Evolutionary conservation across 2,888 invertebrate genomes (phyloP).

Genomic region (Epinotia demarniana): DNA sequence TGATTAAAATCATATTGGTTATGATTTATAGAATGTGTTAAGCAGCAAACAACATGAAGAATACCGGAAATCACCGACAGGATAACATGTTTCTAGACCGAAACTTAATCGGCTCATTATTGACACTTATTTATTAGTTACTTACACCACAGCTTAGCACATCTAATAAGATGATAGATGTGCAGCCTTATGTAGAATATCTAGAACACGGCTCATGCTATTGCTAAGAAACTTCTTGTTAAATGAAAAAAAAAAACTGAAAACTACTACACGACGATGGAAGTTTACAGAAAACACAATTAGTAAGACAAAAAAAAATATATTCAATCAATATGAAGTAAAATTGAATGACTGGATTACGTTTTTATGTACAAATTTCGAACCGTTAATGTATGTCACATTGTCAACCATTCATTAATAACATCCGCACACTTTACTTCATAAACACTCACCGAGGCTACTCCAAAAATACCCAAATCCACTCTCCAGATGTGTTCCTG

Average conservation of each 20-base stretch:
- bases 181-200: too few species aligned
- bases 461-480: slow-evolving; percentile 71
- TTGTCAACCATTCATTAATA: slow-evolving; percentile 54
- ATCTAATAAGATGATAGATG: too few species aligned
- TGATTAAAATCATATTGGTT: background rate
- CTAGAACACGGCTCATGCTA: too few species aligned
- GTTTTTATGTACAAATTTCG: background rate
- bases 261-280: background rate
- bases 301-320: too few species aligned
- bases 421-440: slow-evolving; percentile 68
- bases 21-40: background rate
- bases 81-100: background rate
- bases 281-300: too few species aligned
- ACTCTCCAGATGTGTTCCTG: slow-evolving; percentile 76
- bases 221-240: too few species aligned
- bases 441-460: slow-evolving; percentile 60
- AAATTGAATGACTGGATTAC: background rate
- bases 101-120: background rate
- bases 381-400: background rate
- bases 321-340: too few species aligned
- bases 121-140: too few species aligned
- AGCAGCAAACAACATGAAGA: background rate
- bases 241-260: background rate
- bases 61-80: background rate
- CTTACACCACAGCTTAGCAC: too few species aligned